Evolutionary conservation across 2,888 invertebrate species (phyloP).

Genomic region (Zootermopsis nevadensis): DNA sequence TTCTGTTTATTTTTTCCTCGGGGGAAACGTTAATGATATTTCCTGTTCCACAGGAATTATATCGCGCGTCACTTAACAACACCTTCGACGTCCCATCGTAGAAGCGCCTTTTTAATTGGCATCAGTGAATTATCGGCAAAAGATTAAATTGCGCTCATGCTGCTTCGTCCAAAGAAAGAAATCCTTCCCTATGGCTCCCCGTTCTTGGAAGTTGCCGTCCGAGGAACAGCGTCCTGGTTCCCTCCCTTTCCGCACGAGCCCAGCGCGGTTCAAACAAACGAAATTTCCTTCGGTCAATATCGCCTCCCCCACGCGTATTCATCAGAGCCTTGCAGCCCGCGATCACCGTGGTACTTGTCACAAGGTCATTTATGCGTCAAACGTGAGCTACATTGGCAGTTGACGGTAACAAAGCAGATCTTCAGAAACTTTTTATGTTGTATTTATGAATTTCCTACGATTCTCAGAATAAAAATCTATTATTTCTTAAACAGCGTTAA

Average conservation of each 20-base stretch:
- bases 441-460: not conserved
- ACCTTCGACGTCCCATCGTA: not conserved
- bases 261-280: not conserved
- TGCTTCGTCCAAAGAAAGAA: not conserved
- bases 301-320: not conserved
- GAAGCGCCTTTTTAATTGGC: not conserved
- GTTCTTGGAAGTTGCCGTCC: not conserved
- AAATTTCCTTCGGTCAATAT: constrained; percentile 11
- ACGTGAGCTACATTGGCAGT: not conserved
- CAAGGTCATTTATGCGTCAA: constrained; percentile 8
- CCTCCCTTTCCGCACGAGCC: not conserved
- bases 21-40: not conserved
- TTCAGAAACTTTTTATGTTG: not conserved
- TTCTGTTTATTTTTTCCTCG: not conserved
- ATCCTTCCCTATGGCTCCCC: not conserved
- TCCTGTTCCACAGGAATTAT: too few relatives aligned
- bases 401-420: not conserved
- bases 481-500: too few relatives aligned
- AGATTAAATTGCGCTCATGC: not conserved
- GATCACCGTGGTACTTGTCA: not conserved
- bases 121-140: not conserved
- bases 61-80: too few relatives aligned
- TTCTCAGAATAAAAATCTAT: too few relatives aligned
- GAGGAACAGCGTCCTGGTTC: not conserved
- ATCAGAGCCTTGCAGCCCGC: not conserved